Evolutionary conservation across 2,888 invertebrate species (phyloP).

Genomic region (Erebia palarica): DNA sequence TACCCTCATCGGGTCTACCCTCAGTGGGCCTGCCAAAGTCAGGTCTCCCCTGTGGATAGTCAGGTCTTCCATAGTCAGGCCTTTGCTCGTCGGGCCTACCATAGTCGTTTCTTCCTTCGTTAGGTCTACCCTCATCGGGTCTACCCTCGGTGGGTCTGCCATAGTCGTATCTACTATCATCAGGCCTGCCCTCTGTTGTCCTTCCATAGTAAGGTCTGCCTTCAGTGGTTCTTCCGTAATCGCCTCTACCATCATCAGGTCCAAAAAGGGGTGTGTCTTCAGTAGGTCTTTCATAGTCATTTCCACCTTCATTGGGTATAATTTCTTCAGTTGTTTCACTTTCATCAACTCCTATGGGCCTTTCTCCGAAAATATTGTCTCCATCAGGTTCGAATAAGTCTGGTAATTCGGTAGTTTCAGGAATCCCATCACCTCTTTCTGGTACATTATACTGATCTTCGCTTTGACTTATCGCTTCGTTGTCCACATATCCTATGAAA

Average conservation of each 20-base stretch:
- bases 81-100: background rate
- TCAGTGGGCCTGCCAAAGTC: background rate
- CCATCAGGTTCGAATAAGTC: constrained; percentile 5
- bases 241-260: background rate
- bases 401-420: background rate
- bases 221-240: background rate
- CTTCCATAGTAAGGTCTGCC: background rate
- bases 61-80: background rate
- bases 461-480: background rate
- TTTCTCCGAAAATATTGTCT: constrained; percentile 8
- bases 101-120: background rate
- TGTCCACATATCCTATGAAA: constrained; percentile 19
- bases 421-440: constrained; percentile 16
- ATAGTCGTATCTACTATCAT: background rate
- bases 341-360: background rate
- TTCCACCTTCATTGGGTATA: background rate
- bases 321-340: constrained; percentile 6
- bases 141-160: background rate
- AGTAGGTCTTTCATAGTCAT: background rate
- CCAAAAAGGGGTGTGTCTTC: background rate
- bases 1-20: background rate
- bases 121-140: background rate
- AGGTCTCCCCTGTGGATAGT: background rate
- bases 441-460: constrained; percentile 1
- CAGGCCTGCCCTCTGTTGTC: background rate